Conservation (phyloP, 2,113 vertebrate genomes). For the Aphyosemion australe region DNA sequence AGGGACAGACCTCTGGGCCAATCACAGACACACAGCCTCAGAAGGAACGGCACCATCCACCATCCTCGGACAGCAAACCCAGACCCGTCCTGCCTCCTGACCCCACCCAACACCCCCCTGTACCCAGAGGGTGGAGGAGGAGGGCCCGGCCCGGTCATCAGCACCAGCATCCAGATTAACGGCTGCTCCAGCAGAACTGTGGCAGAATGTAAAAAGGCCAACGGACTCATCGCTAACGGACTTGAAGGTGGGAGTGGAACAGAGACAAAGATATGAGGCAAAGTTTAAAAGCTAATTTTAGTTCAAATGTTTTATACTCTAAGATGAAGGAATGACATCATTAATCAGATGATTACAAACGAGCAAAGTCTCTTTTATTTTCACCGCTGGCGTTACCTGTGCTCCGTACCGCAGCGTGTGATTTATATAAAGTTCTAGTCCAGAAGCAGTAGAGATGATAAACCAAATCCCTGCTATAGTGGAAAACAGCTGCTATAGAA, state of each 20-base stretch:
- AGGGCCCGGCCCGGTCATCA: slow-evolving; percentile 37
- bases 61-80: slow-evolving; percentile 41
- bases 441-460: no score
- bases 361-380: no score
- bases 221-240: slow-evolving; percentile 77
- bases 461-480: no score
- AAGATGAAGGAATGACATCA: no score
- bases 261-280: no score
- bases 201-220: slow-evolving; percentile 77
- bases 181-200: slow-evolving; percentile 62
- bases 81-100: slow-evolving; percentile 87
- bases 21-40: slow-evolving; percentile 55
- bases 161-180: slow-evolving; percentile 56
- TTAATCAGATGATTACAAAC: no score
- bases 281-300: no score
- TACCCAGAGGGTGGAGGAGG: slow-evolving; percentile 75
- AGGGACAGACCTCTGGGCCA: slow-evolving; percentile 66
- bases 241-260: slow-evolving; percentile 80
- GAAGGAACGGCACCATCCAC: slow-evolving; percentile 69
- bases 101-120: slow-evolving; percentile 87
- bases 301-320: no score
- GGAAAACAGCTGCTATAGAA: no score
- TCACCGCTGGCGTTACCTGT: no score
- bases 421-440: no score
- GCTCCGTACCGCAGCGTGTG: no score